Evolutionary conservation across 2,797 vertebrate species (phyloP), one percentile per base, ranked within the genome.

Genomic region (Eleutherodactylus coqui): DNA sequence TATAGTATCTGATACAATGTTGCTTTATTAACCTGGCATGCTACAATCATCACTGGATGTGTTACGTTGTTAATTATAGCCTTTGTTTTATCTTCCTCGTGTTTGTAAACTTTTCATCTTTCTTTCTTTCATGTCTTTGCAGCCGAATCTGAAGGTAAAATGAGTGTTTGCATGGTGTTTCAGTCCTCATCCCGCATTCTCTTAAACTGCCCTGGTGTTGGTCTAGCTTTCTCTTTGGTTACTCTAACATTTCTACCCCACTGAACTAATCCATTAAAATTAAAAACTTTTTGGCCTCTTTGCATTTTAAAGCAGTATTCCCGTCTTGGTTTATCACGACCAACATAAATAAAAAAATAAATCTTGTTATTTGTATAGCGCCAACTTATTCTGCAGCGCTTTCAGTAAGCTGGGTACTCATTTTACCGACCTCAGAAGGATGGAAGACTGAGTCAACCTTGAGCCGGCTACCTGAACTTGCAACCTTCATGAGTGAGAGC

Each of bases 111-210:
- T 81, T 85, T 34, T 27, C 88, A 27, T 93, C 84, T 94, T 95
- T 89, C 78, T 91, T 93, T 96, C 93, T 96, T 94, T 91, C 95
- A 96, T 97, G 90, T 96, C 93, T 91, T 96, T 95, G 93, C 97
- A 99, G 97, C 97, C 94, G 97, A 98, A 96, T 96, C 96, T 88
- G 97, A 98, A 99, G 97, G 97, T 99, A 99, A 99, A 96, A 92
- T 73, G 72, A 90, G 85, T 89, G 76, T 92, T 94, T 95, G 93
- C 94, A 94, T 93, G 92, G 79, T 83, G 64, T 87, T 87, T 78
- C 90, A 90, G 81, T 45, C 21, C 14, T 55, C 29, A n/a, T 78
- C 38, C 45, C 41, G 21, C 49, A n/a, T 41, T 10, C 5, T 13
- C 41, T 7, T 17, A 72, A 69, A 69, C 64, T 43, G 11, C 5